Base-by-base conservation (phyloP, 2,888 invertebrate species). In the Erebia aethiops region DNA sequence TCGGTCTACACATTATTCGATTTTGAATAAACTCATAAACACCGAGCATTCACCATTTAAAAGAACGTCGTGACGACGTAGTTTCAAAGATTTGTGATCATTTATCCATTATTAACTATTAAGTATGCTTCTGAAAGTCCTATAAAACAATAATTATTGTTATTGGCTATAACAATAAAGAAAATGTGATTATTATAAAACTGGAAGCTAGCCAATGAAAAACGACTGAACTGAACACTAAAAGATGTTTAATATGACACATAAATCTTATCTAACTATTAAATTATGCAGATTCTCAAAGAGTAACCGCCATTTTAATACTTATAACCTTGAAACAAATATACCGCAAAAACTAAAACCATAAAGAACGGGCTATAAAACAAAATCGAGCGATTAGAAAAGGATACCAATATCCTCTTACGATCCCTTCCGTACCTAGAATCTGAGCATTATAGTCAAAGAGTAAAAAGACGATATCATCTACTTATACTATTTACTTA, bases 301-400 rank as follows among this genome's bases (percentile, higher is more conserved):
- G 74, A 82, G 84, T 83, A 85, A 87, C 81, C 81, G 79, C 77
- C 77, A 79, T 78, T 84, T 35, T 1, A 35, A 1, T 35, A n/a
- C n/a, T n/a, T n/a, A n/a, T 88, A 81, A 89, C 87, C 88, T 88
- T 89, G 87, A 87, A 83, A 81, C 81, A 61, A 82, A 85, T 83
- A 81, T 81, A 84, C 84, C 84, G 85, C 86, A 90, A 90, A 90
- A 87, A 89, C 81, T 83, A 84, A 81, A 61, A 79, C 81, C 83
- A 82, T 85, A 88, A 88, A 84, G 54, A 87, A 84, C 80, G 81
- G 81, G 79, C 80, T 85, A 89, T 83, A 81, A 86, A 88, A 88
- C 87, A 88, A 87, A 88, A 88, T 85, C 85, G 35, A 35, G 81
- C 86, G 89, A 91, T 91, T 90, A 90, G 88, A 89, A 89, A 86